These are phyloP conservation scores for Hormiphora californensis DNA, from an alignment of 37 sponge, comb jelly and placozoan genomes.

Conservation along the genomic window DNA sequence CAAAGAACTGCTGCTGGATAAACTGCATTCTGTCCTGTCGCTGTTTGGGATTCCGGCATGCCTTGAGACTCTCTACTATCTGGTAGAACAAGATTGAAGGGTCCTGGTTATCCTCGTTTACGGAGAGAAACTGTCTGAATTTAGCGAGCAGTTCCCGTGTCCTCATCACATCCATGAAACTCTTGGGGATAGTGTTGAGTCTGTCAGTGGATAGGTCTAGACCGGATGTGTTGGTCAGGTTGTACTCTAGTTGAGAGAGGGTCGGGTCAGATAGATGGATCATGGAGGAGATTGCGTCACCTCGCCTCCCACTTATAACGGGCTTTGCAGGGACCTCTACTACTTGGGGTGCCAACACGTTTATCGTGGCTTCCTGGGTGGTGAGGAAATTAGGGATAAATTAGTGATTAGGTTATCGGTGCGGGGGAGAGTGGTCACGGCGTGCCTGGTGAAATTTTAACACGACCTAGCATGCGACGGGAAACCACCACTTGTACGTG, in stretches of 20 bases:
- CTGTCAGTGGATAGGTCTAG: conserved; percentile 7
- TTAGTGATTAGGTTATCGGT: too few relatives aligned
- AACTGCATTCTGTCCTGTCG: conserved; percentile 19
- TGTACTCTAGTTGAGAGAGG: conserved; percentile 1
- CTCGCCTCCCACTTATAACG: neutral
- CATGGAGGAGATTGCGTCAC: neutral
- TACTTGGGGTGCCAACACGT: too few relatives aligned
- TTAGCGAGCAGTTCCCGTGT: neutral
- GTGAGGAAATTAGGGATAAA: too few relatives aligned
- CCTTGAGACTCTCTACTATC: neutral
- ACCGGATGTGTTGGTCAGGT: neutral
- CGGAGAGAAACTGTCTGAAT: neutral
- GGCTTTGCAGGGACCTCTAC: neutral
- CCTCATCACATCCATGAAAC: neutral
- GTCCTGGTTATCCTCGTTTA: conserved; percentile 41
- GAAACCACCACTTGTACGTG: too few relatives aligned
- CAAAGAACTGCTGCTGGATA: conserved; percentile 3
- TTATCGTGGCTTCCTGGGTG: too few relatives aligned
- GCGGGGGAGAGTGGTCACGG: too few relatives aligned
- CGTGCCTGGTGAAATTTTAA: too few relatives aligned
- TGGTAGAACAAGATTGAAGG: conserved; percentile 30
- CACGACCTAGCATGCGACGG: too few relatives aligned
- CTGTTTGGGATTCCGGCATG: conserved; percentile 18
- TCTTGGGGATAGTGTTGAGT: neutral
- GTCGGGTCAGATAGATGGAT: neutral